phyloP scores from a whole-genome alignment of 2,797 vertebrate genomes.

The Hyperoplus lanceolatus region DNA sequence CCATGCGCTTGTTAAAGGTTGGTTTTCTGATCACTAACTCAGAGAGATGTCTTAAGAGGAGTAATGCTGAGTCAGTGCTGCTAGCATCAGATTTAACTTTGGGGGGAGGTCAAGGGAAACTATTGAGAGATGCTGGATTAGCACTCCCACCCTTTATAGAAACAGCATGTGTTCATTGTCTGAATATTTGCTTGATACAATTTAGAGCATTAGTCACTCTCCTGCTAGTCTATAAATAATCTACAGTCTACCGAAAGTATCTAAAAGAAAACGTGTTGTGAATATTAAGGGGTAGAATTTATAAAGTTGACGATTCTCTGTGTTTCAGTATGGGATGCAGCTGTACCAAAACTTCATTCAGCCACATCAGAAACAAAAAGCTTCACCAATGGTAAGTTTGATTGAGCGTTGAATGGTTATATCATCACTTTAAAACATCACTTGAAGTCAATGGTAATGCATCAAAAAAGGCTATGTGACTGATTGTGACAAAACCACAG shows the following conservation, averaged over 20 bases:
- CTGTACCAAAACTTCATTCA: slow-evolving; percentile 96
- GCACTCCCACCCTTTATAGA: slow-evolving; percentile 59
- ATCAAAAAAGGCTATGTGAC: too few species aligned
- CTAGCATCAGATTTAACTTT: slow-evolving; percentile 70
- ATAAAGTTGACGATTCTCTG: slow-evolving; percentile 24
- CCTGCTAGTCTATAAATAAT: slow-evolving; percentile 47
- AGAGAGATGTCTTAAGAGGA: slow-evolving; percentile 56
- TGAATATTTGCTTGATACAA: slow-evolving; percentile 57
- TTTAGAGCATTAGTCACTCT: slow-evolving; percentile 51
- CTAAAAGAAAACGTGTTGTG: slow-evolving; percentile 11
- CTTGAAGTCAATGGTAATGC: too few species aligned
- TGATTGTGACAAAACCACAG: too few species aligned
- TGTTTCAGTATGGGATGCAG: slow-evolving; percentile 93
- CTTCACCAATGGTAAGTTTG: slow-evolving; percentile 92
- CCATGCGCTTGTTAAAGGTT: slow-evolving; percentile 98
- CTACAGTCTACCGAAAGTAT: neutral
- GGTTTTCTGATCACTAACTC: slow-evolving; percentile 62
- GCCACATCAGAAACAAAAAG: slow-evolving; percentile 92
- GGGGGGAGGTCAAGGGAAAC: slow-evolving; percentile 62
- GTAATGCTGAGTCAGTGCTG: slow-evolving; percentile 68
- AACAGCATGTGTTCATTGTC: slow-evolving; percentile 69
- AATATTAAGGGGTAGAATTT: slow-evolving; percentile 21
- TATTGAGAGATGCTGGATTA: slow-evolving; percentile 70
- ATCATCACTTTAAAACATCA: neutral
- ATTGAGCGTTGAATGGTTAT: neutral